Base-by-base conservation (phyloP, 2,797 vertebrate species). In the Parotocinclus haroldoi region DNA sequence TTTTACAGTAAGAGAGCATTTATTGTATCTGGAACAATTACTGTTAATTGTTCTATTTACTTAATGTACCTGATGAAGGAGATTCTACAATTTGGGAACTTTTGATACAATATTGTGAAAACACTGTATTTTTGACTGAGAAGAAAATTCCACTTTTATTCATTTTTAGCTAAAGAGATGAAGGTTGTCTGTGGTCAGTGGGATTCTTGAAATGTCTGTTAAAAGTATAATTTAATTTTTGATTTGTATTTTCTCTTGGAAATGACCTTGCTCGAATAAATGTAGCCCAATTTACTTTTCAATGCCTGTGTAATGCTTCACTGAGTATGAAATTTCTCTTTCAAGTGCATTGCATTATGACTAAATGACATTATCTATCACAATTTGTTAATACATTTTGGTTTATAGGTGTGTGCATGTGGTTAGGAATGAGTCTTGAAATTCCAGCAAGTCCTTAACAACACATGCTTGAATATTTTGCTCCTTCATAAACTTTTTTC, bases 31-130 rank as follows among this genome's bases (percentile, higher is more conserved):
- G 93, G 92, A 91, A 92, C 91, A 84, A 91, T 93, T 90, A 89
- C 91, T 93, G 71, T 93, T 48, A 90, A 90, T 91, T 90, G 91
- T 79, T 83, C 79, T 72, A 78, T 76, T 84, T 86, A 82, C 89
- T 86, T 88, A 90, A 91, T 80, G 91, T 94, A 94, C 91, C 90
- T 95, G 90, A 94, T 93, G 93, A 92, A 95, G 92, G 92, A 95
- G 94, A 95, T 92, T 94, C 91, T 89, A 93, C 95, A 95, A 85
- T 95, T 91, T 93, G 91, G 92, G 92, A 93, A 93, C 90, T 95
- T 97, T 97, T 96, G 92, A 95, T 96, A 94, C 89, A 77, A 94
- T 90, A 90, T 95, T 96, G 94, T 97, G 93, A 95, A 95, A 96
- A 96, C 95, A 95, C 95, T 97, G 95, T 96, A 95, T 96, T 96